Evolutionary conservation across 2,888 invertebrate species (phyloP), one percentile per base, ranked within the genome.

Genomic region (Spisula subtruncata): DNA sequence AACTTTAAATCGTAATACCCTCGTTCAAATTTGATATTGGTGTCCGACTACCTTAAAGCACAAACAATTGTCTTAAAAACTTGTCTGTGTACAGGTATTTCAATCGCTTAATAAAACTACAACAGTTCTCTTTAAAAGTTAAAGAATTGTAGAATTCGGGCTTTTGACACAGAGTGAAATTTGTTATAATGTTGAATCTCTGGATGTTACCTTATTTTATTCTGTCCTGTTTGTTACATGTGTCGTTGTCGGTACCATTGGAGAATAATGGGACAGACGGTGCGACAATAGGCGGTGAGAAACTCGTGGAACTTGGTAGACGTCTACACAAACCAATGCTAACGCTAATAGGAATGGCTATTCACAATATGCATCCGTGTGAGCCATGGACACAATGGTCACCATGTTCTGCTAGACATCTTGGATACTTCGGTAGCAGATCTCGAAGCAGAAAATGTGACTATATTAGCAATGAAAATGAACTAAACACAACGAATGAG

Each of bases 291-390:
- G 16, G 32, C n/a, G 71, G 29, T 71, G 71, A 14, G 14, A n/a
- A 71, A 14, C 32, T 71, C 0, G 12, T 71, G 14, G 14, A 71
- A 12, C 71, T 71, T 1, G 71, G 71, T n/a, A 60, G 60, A 60
- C n/a, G 18, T 18, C 60, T 60, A 29, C 20, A 60, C 60, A 60
- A 60, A 20, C 60, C 60, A n/a, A 32, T 29, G 0, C 29, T 71
- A 29, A 71, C 71, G 18, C 29, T 71, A 1, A 32, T 71, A 71
- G 71, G 71, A 71, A 71, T 71, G 71, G 71, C 71, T 29, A 32
- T 71, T 10, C 29, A 29, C 5, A 71, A 71, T 71, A 25, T 71
- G 8, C 71, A 71, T 32, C 16, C 71, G 6, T 71, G 71, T 71
- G 12, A 12, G 71, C 4, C 14, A 60, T 71, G 71, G 71, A 71